Base-by-base conservation (phyloP, 2,113 vertebrate species). In the Coregonus clupeaformis region DNA sequence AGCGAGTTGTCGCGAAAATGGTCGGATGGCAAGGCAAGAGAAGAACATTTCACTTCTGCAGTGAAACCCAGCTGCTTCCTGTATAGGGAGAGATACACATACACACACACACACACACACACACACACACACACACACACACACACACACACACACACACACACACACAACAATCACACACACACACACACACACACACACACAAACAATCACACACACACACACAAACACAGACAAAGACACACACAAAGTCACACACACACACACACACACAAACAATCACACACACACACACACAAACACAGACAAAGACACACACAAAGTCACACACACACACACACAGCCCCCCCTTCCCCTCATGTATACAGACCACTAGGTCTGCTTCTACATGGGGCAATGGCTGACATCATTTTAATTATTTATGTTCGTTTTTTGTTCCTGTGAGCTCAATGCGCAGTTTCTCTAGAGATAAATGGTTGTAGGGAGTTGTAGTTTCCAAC, bases 11-110 rank as follows among this genome's bases (percentile, higher is more conserved):
- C 5, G 14, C 49, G 12, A 5, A 4, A 18, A 52, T 5, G 16
- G 12, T 52, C 49, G 36, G 9, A 2, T 42, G 36, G 9, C 36
- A 42, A 25, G 27, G 3, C 7, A 36, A 22, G 30, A 36, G 65
- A 18, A 42, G 3, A 69, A 57, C 14, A 69, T 68, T 63, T 87
- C 81, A 84, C 86, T 87, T 89, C 90, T 90, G 84, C 87, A 83
- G 22, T 73, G 88, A 90, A 89, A 91, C 87, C 86, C 86, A 83
- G 80, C 88, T 84, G 79, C 81, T 88, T 89, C 89, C 89, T 85
- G 83, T 85, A 68, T 65, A 6, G 11, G 52, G 47, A 29, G 45
- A 65, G 63, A 71, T 67, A 25, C 68, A 36, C 24, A 32, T 16
- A 4, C 55, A 24, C 36, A 25, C 32, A 6, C 65, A 24, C 24